A percentile compares a stretch with the other conserved stretches of the same genome.
phyloP scores from a whole-genome alignment of 2,888 invertebrate species.

The Pristionchus entomophagus region DNA sequence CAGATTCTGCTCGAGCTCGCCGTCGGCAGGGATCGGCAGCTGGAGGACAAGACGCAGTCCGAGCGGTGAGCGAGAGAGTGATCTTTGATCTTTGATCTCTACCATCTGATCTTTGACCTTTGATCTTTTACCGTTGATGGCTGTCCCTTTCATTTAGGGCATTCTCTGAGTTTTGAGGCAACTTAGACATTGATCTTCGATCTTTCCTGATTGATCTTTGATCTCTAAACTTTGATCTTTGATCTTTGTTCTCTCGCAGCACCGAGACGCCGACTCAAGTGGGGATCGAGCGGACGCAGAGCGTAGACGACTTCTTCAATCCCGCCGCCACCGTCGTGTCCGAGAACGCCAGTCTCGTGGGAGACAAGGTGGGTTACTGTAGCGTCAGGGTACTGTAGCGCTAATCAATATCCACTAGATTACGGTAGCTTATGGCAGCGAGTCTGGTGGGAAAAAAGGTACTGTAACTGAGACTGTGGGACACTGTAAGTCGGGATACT shows the following conservation, averaged over 20 bases:
- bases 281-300: neutral
- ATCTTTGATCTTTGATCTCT: conserved; percentile 1
- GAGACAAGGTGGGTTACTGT: conserved; percentile 1
- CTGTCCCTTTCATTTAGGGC: too few relatives aligned
- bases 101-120: neutral
- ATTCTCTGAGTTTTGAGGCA: too few relatives aligned
- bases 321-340: neutral
- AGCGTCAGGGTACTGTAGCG: too few relatives aligned
- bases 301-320: neutral
- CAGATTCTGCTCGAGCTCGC: conserved; percentile 13
- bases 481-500: too few relatives aligned
- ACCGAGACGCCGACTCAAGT: neutral
- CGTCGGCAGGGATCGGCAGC: neutral
- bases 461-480: too few relatives aligned
- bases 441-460: too few relatives aligned
- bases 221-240: neutral
- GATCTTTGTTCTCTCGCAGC: neutral
- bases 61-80: neutral
- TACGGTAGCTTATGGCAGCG: too few relatives aligned
- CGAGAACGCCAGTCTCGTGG: conserved; percentile 25
- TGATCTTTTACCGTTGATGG: neutral
- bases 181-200: neutral
- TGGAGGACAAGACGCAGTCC: conserved; percentile 35
- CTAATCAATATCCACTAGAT: too few relatives aligned
- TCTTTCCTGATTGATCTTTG: neutral